Base-by-base conservation (phyloP, 2,113 vertebrate species). In the Notarius lentiginosus region DNA sequence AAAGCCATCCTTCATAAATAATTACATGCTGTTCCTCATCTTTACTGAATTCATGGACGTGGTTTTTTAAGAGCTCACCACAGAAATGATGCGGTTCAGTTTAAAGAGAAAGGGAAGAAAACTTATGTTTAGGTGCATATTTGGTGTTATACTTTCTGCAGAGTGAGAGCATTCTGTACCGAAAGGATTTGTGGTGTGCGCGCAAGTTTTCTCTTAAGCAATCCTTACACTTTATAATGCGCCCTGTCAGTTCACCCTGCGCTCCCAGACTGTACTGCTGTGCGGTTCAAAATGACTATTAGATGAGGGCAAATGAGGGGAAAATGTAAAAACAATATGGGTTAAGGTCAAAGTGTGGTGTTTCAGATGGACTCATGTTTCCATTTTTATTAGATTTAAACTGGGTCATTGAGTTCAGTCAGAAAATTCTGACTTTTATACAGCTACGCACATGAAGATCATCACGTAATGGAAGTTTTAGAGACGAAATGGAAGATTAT, bases 1-100 rank as follows among this genome's bases (percentile, higher is more conserved):
- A 92, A 90, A 92, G 90, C 92, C 87, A 92, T 87, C 87, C 89
- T 89, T 92, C 89, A 90, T 93, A 91, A 94, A 93, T 94, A 94
- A 95, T 94, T 91, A 90, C 83, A 94, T 89, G 91, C 87, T 91
- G 81, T 90, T 88, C 65, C 70, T 70, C 88, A 87, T 89, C 82
- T 90, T 89, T 70, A 79, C 89, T 89, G 84, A 90, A 92, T 92
- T 91, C 90, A 94, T 92, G 88, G 90, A 91, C 87, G 89, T 87
- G 85, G 20, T 89, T 89, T 92, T 92, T 79, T 68, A 89, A 92
- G 90, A 81, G 87, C 83, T 83, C 0, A 87, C 93, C 93, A 68
- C 91, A 92, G 87, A 83, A 76, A 84, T 88, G 65, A 88, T 89
- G 91, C 89, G 83, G 82, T 87, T 91, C 89, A 87, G 90, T 91